phyloP scores from a whole-genome alignment of 53 echinoderm and acorn worm genomes.

The Temnopleurus reevesii region DNA sequence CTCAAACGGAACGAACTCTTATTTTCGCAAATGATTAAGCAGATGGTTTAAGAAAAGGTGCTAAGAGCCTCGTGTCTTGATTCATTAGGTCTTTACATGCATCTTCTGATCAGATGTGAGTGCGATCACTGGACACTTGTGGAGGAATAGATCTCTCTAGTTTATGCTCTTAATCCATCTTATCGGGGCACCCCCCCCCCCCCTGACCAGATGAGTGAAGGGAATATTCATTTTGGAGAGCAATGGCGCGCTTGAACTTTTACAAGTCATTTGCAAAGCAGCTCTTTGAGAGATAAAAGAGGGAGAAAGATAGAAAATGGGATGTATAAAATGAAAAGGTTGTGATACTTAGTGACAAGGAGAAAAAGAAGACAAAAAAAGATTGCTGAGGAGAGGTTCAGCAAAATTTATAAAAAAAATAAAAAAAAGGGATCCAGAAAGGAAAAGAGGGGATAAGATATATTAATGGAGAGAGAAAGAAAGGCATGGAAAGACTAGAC shows the following conservation, averaged over 20 bases:
- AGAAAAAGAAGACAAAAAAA: background rate
- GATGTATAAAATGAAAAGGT: too few species aligned
- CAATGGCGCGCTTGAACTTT: too few species aligned
- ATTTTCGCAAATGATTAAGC: slow-evolving; percentile 11
- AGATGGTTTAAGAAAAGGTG: background rate
- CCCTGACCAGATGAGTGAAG: too few species aligned
- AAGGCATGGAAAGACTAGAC: too few species aligned
- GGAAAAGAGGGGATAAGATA: too few species aligned
- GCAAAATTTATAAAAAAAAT: too few species aligned
- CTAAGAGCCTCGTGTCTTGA: slow-evolving; percentile 32
- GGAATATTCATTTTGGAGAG: too few species aligned
- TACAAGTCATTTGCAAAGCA: too few species aligned
- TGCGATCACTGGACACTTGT: background rate
- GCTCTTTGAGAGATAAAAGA: background rate
- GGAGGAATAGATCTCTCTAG: background rate
- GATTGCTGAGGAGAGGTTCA: background rate
- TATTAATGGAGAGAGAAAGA: too few species aligned
- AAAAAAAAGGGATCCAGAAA: background rate
- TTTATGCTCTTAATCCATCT: slow-evolving; percentile 17
- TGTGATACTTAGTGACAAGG: background rate
- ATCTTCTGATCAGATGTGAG: background rate
- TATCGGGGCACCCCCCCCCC: too few species aligned
- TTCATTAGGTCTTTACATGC: slow-evolving; percentile 1
- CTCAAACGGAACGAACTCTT: background rate
- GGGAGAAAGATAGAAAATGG: background rate